phyloP scores from a whole-genome alignment of 2,888 invertebrate species.

The Microplitis deprimator region DNA sequence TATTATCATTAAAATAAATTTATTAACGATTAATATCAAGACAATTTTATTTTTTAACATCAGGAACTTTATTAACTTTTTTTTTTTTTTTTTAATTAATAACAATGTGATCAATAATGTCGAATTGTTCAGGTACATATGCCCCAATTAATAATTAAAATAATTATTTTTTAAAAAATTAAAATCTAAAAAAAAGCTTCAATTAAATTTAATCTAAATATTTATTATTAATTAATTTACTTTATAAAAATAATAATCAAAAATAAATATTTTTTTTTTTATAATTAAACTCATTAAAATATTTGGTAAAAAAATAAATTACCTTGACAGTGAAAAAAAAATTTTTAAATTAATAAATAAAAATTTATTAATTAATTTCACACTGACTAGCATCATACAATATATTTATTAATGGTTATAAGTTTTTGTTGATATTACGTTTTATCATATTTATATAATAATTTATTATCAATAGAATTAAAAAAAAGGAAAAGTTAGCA shows the following conservation, averaged over 20 bases:
- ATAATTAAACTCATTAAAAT: no score
- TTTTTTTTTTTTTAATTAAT: constrained; percentile 17
- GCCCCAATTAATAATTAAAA: not conserved
- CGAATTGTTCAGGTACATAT: constrained; percentile 40
- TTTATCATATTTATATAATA: not conserved
- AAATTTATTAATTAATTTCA: no score
- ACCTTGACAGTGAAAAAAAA: no score
- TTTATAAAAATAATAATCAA: no score
- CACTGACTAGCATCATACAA: no score
- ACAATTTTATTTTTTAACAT: not conserved
- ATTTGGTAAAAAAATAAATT: no score
- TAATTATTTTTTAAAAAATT: not conserved
- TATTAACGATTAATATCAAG: no score
- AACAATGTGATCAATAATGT: constrained; percentile 29
- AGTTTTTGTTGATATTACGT: not conserved
- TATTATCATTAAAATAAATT: constrained; percentile 22
- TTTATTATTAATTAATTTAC: no score
- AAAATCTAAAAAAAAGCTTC: no score
- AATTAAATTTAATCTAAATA: no score
- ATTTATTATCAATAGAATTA: not conserved
- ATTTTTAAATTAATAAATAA: no score
- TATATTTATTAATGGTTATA: not conserved
- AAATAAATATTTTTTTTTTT: no score
- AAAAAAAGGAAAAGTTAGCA: not conserved
- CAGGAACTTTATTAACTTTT: not conserved